These are phyloP conservation scores for Eilema sororculum DNA, from an alignment of 2,888 invertebrate species.

Conservation along the genomic window DNA sequence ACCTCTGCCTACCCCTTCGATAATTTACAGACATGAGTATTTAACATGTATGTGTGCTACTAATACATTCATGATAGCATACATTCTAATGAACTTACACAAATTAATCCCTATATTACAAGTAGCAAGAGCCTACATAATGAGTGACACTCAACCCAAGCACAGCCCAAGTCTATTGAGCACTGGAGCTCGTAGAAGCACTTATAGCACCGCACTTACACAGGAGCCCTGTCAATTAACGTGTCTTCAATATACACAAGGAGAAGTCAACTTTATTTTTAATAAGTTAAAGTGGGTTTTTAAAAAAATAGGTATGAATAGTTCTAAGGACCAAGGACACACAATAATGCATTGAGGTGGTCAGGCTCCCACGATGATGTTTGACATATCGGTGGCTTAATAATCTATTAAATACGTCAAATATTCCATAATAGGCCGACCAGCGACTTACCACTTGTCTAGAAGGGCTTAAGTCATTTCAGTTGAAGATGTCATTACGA, in stretches of 20 bases:
- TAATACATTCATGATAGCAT: no score
- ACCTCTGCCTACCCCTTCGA: no score
- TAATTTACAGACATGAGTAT: no score
- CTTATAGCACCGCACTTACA: constrained; percentile 20
- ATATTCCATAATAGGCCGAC: no score
- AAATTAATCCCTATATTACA: neutral
- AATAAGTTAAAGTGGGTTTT: neutral
- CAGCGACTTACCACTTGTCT: no score
- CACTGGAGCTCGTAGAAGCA: constrained; percentile 13
- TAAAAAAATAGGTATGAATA: constrained; percentile 8
- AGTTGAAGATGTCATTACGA: no score
- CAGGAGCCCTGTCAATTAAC: constrained; percentile 58
- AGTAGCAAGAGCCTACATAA: constrained; percentile 27
- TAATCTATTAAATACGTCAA: constrained; percentile 42
- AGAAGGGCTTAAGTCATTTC: no score
- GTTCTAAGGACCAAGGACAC: constrained; percentile 59
- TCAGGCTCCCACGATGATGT: constrained; percentile 77
- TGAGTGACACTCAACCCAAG: constrained; percentile 53
- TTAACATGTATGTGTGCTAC: no score
- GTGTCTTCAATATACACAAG: constrained; percentile 26
- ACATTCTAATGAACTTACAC: neutral
- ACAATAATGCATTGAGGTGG: constrained; percentile 73
- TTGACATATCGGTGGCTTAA: constrained; percentile 51
- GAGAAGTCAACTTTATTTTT: neutral
- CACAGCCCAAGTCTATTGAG: neutral